Evolutionary conservation across 2,113 vertebrate species (phyloP), one percentile per base, ranked within the genome.

Genomic region (Boleophthalmus pectinirostris): DNA sequence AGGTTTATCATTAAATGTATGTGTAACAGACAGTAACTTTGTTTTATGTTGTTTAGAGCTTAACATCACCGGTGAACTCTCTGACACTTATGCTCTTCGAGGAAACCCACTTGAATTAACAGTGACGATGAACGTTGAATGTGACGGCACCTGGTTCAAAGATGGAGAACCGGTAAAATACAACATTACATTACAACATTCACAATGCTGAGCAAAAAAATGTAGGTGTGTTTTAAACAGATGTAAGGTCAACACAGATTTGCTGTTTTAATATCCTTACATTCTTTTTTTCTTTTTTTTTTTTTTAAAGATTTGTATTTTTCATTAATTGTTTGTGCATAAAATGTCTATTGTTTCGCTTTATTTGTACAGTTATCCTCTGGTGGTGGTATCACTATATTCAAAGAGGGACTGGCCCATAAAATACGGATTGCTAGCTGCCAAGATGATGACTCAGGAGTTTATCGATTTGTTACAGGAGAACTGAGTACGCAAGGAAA

Each of bases 81-180:
- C 88, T 1, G 90, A 94, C 0, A 33, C 80, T 2, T 85, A 90
- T 51, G 92, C 87, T 51, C 70, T 79, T 53, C 91, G 84, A 69
- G 94, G 94, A 13, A 85, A 92, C 10, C 68, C 86, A 0, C 86
- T 85, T 11, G 79, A 92, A 49, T 84, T 95, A 9, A 88, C 68
- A 15, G 94, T 93, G 57, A 87, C 75, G 21, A 91, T 95, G 79
- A 92, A 83, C 58, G 79, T 46, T 0, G 80, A 94, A 3, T 74
- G 91, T 15, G 87, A 90, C 0, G 93, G 94, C 1, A 16, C 75
- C 70, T 95, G 95, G 95, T 93, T 91, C 72, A 96, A 95, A 82
- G 92, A 96, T 58, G 94, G 93, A 49, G 84, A 93, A 24, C 86
- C 94, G 92, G 96, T 96, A 86, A 75, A 61, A 16, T 18, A 12